Conservation (phyloP, 2,888 invertebrate species). For the Stramonita haemastoma region DNA sequence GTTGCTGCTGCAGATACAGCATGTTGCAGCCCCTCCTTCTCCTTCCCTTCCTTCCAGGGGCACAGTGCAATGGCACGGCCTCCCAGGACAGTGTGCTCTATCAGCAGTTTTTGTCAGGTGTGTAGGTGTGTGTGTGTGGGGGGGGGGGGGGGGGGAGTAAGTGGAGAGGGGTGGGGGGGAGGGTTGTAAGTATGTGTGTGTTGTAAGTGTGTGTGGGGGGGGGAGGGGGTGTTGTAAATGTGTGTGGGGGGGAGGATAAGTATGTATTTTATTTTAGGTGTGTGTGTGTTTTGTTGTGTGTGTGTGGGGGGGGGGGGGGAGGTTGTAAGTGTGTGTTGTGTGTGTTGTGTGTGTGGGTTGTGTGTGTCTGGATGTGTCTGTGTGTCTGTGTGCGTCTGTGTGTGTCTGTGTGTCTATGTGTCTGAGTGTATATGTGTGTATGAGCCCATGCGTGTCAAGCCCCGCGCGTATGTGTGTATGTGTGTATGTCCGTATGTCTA, state of each 20-base stretch:
- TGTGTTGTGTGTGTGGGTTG: background rate
- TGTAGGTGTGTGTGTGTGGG: background rate
- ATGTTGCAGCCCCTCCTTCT: background rate
- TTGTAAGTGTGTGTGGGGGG: fast-evolving
- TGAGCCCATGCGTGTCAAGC: background rate
- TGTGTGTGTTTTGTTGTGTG: background rate
- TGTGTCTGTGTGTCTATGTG: slow-evolving; percentile 1
- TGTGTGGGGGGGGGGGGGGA: background rate
- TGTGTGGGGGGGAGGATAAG: background rate
- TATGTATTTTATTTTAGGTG: no score
- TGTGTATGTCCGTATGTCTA: background rate
- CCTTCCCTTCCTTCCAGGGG: background rate
- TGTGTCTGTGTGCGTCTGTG: slow-evolving; percentile 16
- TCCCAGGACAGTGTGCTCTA: slow-evolving; percentile 15
- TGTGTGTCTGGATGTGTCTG: background rate
- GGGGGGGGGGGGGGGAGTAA: background rate
- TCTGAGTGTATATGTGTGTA: background rate
- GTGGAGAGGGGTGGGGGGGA: background rate
- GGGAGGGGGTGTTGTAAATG: background rate
- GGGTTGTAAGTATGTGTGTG: background rate
- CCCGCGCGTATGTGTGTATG: background rate
- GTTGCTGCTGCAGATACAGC: background rate
- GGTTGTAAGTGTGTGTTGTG: background rate
- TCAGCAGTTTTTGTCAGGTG: slow-evolving; percentile 18
- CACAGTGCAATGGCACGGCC: background rate